Percentiles rank a stretch among this genome's conserved stretches.
These are phyloP conservation scores for Drosophila punjabiensis DNA, from an alignment of 1,140 invertebrate species.

Conservation along the genomic window DNA sequence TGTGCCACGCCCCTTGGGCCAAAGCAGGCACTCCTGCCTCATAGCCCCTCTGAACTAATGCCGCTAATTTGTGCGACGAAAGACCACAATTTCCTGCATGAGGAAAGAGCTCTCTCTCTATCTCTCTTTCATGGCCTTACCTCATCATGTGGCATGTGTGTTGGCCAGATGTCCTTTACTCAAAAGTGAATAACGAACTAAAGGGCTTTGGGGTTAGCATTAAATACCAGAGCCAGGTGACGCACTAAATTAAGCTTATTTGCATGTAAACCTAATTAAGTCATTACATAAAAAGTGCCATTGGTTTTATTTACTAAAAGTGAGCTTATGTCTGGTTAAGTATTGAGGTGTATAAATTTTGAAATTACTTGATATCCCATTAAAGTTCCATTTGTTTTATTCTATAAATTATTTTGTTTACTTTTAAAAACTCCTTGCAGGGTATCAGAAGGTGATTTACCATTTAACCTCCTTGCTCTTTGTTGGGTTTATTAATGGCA, in stretches of 20 bases:
- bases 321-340: background rate
- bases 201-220: background rate
- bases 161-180: constrained; percentile 13
- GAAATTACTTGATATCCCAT: background rate
- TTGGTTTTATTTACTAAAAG: background rate
- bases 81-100: constrained; percentile 49
- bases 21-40: background rate
- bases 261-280: background rate
- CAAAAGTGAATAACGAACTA: constrained; percentile 10
- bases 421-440: background rate
- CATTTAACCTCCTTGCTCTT: background rate
- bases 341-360: background rate
- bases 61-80: constrained; percentile 67
- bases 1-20: background rate
- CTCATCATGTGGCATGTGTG: constrained; percentile 10
- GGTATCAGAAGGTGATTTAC: constrained; percentile 5
- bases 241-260: background rate
- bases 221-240: background rate
- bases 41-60: constrained; percentile 43
- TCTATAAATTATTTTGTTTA: background rate
- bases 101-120: constrained; percentile 18
- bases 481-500: constrained; percentile 44
- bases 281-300: too few species aligned
- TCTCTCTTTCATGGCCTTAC: constrained; percentile 2
- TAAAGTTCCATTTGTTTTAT: background rate